Conservation (phyloP, 37 sponge, comb jelly and placozoan species). For the Theonella swinhoei region DNA sequence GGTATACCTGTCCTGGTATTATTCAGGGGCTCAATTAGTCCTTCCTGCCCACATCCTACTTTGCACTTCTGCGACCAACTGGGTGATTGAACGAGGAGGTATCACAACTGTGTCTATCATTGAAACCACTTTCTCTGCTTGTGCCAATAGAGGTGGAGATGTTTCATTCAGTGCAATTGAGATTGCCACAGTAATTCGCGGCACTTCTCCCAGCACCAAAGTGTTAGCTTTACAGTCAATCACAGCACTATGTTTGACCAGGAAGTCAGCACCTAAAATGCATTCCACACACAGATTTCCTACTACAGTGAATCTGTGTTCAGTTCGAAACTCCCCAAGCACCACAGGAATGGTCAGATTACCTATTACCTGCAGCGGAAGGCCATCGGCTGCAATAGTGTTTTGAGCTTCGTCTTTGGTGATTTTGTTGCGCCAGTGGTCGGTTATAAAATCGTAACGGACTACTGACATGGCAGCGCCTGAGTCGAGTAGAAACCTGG, state of each 20-base stretch:
- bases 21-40: too few species aligned
- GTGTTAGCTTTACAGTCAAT: slow-evolving; percentile 13
- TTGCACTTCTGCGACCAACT: too few species aligned
- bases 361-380: slow-evolving; percentile 13
- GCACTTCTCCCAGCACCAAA: neutral
- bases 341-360: slow-evolving; percentile 6
- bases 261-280: slow-evolving; percentile 30
- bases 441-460: neutral
- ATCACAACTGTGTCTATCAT: too few species aligned
- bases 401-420: neutral
- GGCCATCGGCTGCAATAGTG: slow-evolving; percentile 24
- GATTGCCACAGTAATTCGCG: too few species aligned
- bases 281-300: slow-evolving; percentile 24
- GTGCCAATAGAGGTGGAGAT: too few species aligned
- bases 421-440: neutral
- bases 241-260: slow-evolving; percentile 16
- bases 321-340: slow-evolving; percentile 8
- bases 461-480: slow-evolving; percentile 40
- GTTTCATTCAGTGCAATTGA: too few species aligned
- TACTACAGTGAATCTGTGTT: slow-evolving; percentile 15
- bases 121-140: too few species aligned
- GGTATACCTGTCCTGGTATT: neutral
- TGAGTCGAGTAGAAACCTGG: slow-evolving; percentile 14
- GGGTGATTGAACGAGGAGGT: too few species aligned
- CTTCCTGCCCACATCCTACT: too few species aligned